Evolutionary conservation across 2,113 vertebrate species (phyloP).

Genomic region (Macroglossus sobrinus): DNA sequence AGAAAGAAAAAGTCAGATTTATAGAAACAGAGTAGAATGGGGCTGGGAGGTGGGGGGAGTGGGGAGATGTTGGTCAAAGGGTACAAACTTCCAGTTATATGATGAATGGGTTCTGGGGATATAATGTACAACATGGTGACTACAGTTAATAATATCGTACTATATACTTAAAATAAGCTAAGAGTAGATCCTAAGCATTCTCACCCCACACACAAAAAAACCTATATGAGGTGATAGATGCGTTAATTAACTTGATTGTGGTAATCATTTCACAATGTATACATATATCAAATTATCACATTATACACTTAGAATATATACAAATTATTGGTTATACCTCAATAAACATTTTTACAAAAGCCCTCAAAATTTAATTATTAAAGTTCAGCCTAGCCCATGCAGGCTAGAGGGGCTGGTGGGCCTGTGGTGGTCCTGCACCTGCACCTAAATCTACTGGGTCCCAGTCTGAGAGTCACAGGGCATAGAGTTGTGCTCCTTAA

Average conservation of each 20-base stretch:
- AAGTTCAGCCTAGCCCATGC: neutral
- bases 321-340: neutral
- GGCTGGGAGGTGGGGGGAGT: neutral
- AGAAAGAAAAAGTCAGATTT: neutral
- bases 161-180: neutral
- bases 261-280: neutral
- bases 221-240: neutral
- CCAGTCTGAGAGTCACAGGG: too few relatives aligned
- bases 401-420: too few relatives aligned
- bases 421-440: too few relatives aligned
- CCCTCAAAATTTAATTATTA: neutral
- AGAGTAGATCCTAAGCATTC: neutral
- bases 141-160: neutral
- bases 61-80: neutral
- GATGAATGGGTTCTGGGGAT: neutral
- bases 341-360: neutral
- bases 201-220: neutral
- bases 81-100: neutral
- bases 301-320: neutral
- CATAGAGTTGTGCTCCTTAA: too few relatives aligned
- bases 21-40: neutral
- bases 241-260: neutral
- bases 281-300: neutral
- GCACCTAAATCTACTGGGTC: too few relatives aligned
- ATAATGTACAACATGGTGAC: neutral